These are phyloP conservation scores for Propsilocerus akamusi DNA, from an alignment of 1,140 invertebrate species.

Conservation along the genomic window DNA sequence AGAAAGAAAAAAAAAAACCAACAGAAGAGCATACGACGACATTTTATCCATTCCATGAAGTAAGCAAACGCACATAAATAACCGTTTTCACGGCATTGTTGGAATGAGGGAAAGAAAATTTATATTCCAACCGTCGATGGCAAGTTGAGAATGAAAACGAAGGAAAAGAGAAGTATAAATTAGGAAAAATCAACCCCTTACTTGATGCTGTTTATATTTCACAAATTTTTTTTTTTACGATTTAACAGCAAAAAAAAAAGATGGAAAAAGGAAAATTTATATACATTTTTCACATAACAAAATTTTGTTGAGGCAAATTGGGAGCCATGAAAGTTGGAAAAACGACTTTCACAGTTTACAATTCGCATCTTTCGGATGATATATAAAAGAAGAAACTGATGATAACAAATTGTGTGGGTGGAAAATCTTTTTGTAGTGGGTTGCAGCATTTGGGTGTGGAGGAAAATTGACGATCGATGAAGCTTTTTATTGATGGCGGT, in stretches of 20 bases:
- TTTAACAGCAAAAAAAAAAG: background rate
- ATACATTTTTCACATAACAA: slow-evolving; percentile 3
- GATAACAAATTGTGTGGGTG: too few relatives aligned
- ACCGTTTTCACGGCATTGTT: too few relatives aligned
- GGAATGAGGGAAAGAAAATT: too few relatives aligned
- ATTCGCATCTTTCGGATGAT: too few relatives aligned
- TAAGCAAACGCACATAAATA: too few relatives aligned
- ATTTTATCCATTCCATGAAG: too few relatives aligned
- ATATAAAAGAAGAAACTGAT: too few relatives aligned
- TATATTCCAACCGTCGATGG: too few relatives aligned
- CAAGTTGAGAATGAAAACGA: background rate
- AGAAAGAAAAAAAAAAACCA: too few relatives aligned
- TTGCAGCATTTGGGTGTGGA: too few relatives aligned
- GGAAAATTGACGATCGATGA: background rate
- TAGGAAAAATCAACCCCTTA: slow-evolving; percentile 2
- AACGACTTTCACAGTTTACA: slow-evolving; percentile 4
- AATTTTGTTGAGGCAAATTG: background rate
- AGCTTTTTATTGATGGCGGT: slow-evolving; percentile 4
- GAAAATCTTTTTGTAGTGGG: too few relatives aligned
- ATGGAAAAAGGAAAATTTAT: background rate
- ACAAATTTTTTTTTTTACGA: background rate
- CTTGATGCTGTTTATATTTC: background rate
- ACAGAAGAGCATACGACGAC: too few relatives aligned
- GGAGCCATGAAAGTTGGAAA: background rate
- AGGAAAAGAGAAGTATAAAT: background rate